Base-by-base conservation (phyloP, 2,113 vertebrate genomes). In the Dipodomys stephensi region DNA sequence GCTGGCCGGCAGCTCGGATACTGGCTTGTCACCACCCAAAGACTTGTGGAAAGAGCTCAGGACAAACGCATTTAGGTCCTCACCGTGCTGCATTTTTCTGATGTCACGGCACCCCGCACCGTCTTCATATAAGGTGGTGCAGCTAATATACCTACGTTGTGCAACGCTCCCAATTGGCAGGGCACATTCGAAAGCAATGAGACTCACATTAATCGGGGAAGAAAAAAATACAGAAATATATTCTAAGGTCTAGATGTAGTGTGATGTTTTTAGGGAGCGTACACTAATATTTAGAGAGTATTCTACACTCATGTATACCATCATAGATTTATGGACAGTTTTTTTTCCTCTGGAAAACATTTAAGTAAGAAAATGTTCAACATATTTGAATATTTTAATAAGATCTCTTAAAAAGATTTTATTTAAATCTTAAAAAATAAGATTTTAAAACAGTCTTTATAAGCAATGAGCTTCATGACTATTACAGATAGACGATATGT, bases 11-110 rank as follows among this genome's bases (percentile, higher is more conserved):
- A 96, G 90, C 92, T 96, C 86, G 88, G 73, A 95, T 93, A 91
- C 46, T 94, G 91, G 85, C 92, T 96, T 98, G 96, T 98, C 96
- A 96, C 96, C 91, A 93, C 89, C 94, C 92, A 39, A 95, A 57
- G 35, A 79, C 85, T 74, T 94, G 87, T 95, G 0, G 20, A 65
- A 0, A 25, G 96, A 95, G 95, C 94, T 95, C 79, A 64, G 62
- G 62, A 49, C 57, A 93, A 72, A 83, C 46, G 95, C 95, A 67
- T 83, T 72, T 83, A 57, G 92, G 65, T 8, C 71, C 65, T 90
- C n/a, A 39, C 67, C 32, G 81, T 7, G 71, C 62, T 80, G n/a
- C 13, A 16, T 74, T 94, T 95, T 71, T 78, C 68, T 91, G 83
- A 93, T 82, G 69, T 85, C 74, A 72, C 28, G 6, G 22, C 60